A percentile compares a stretch with the other conserved stretches of the same genome.
These are phyloP conservation scores for Sporophila hypoxantha DNA, from an alignment of 2,113 vertebrate genomes.

Conservation along the genomic window DNA sequence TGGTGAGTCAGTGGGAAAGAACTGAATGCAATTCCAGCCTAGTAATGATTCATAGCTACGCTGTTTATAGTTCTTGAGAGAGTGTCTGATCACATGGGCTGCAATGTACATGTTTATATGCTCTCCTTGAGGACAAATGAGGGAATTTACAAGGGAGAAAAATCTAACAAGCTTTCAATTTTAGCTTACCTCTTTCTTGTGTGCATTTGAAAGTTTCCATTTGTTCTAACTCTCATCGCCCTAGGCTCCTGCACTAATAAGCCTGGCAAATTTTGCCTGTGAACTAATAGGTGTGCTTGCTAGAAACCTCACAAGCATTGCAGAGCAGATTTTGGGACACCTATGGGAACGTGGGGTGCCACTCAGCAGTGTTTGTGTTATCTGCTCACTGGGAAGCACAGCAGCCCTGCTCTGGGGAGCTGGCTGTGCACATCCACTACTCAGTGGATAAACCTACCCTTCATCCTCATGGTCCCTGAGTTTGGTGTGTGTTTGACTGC, in stretches of 20 bases:
- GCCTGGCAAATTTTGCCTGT: neutral
- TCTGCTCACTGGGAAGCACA: fast-evolving
- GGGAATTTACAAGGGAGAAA: neutral
- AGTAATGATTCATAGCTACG: constrained; percentile 8
- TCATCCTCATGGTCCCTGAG: neutral
- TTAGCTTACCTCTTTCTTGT: neutral
- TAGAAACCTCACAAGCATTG: neutral
- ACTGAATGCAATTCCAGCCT: neutral
- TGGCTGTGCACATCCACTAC: neutral
- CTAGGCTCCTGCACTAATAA: neutral
- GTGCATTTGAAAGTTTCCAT: neutral
- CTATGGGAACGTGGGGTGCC: fast-evolving
- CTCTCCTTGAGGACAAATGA: neutral
- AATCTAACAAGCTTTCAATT: neutral
- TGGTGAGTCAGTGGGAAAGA: constrained; percentile 33
- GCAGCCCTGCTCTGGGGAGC: neutral
- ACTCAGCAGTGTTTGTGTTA: fast-evolving
- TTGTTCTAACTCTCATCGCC: neutral
- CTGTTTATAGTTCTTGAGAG: constrained; percentile 24
- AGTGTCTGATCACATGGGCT: neutral
- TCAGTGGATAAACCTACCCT: neutral
- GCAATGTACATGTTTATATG: neutral
- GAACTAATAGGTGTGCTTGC: neutral
- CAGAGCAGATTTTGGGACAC: neutral
- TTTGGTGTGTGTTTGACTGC: neutral